Evolutionary conservation across 1,140 invertebrate species (phyloP), one percentile per base, ranked within the genome.

Genomic region (Drosophila teissieri): DNA sequence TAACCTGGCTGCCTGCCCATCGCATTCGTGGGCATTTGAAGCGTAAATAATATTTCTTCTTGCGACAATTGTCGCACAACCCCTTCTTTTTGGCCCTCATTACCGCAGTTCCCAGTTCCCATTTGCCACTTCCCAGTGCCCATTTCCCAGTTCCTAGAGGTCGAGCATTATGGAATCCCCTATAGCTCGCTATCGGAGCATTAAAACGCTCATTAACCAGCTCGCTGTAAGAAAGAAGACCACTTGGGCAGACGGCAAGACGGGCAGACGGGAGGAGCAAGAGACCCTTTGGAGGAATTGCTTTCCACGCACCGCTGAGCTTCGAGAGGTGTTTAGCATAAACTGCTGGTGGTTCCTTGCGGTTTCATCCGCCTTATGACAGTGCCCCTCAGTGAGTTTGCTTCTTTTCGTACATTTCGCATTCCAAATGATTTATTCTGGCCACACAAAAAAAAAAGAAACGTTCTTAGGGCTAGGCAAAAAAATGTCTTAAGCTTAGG

Each of bases 141-240:
- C 19, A 19, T 1, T 19, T 24, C 22, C 3, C 22, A 24, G 22
- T 24, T 24, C 3, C 22, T 24, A 5, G 4, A 5, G 22, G 4
- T 4, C 22, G 22, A 24, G 22, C 22, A 24, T 3, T 24, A 11
- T 34, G 27, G 27, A 51, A 51, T 51, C 31, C 36, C 52, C 48
- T 49, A 34, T 52, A 40, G 44, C 40, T 44, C 73, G 56, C 68
- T 80, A 88, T 79, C 83, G 64, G 78, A 83, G 83, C 82, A 86
- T 86, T 69, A 88, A 86, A 86, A 88, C 84, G 83, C 83, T 80
- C 78, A 86, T 86, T 86, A 82, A 60, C 39, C 46, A 69, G 44
- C 39, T 45, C 45, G 45, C 55, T 77, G 81, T 77, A 81, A 62
- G 73, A 80, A 79, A 79, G 46, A 24, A 46, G 22, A 27, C 46